Conservation (phyloP, 2,888 invertebrate genomes). For the Coleophora deauratella region DNA sequence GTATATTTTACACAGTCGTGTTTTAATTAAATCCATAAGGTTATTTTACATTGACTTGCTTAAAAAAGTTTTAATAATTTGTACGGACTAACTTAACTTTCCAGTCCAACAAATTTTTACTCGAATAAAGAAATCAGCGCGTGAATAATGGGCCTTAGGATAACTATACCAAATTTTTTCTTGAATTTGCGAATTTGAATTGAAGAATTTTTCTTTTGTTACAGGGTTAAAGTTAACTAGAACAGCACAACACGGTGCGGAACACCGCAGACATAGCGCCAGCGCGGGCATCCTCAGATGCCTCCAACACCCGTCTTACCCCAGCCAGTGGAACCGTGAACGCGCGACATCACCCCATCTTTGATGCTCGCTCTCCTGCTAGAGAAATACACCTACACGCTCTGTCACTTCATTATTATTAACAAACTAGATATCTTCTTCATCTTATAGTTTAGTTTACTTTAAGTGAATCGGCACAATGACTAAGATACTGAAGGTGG, state of each 20-base stretch:
- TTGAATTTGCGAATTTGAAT: too few species aligned
- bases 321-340: constrained; percentile 46
- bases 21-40: too few species aligned
- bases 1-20: too few species aligned
- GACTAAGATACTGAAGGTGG: constrained; percentile 82
- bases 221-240: constrained; percentile 50
- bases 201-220: constrained; percentile 36
- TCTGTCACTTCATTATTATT: constrained; percentile 74
- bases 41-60: too few species aligned
- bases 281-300: constrained; percentile 43
- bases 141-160: too few species aligned
- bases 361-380: constrained; percentile 63
- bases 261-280: constrained; percentile 33
- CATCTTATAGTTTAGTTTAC: constrained; percentile 55
- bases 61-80: too few species aligned
- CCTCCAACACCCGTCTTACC: constrained; percentile 35
- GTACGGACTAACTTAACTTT: too few species aligned
- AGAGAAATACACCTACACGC: constrained; percentile 62
- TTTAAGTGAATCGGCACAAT: constrained; percentile 31
- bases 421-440: constrained; percentile 69
- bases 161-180: too few species aligned
- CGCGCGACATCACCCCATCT: constrained; percentile 36
- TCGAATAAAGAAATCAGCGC: too few species aligned
- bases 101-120: too few species aligned
- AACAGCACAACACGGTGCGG: constrained; percentile 34